phyloP scores from a whole-genome alignment of 2,888 invertebrate genomes.

The Blastobasis adustella region DNA sequence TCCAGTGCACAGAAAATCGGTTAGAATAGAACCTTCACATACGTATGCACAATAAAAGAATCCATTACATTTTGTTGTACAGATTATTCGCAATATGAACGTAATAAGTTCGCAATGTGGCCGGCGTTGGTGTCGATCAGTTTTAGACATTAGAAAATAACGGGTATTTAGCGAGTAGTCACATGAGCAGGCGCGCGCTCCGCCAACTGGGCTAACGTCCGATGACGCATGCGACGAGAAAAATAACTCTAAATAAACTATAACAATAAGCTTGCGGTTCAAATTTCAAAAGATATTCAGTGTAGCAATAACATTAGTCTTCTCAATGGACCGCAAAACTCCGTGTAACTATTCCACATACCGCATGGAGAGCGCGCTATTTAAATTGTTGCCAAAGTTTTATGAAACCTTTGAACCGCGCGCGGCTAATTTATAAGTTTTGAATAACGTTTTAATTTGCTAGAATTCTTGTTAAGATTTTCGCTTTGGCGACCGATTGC shows the following conservation, averaged over 20 bases:
- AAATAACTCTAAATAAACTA: slow-evolving; percentile 57
- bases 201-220: slow-evolving; percentile 44
- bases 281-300: slow-evolving; percentile 41
- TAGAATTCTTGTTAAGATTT: slow-evolving; percentile 6
- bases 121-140: slow-evolving; percentile 21
- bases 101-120: slow-evolving; percentile 6
- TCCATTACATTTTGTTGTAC: too few relatives aligned
- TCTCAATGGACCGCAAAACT: slow-evolving; percentile 39
- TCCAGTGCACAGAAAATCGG: slow-evolving; percentile 12
- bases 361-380: slow-evolving; percentile 19
- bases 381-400: slow-evolving; percentile 24
- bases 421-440: slow-evolving; percentile 17
- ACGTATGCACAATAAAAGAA: too few relatives aligned
- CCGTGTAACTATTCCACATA: slow-evolving; percentile 31
- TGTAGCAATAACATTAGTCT: slow-evolving; percentile 40
- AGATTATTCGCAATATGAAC: neutral
- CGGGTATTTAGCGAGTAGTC: slow-evolving; percentile 40
- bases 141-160: slow-evolving; percentile 47
- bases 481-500: neutral
- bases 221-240: slow-evolving; percentile 45
- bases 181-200: slow-evolving; percentile 43
- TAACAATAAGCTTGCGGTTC: slow-evolving; percentile 47
- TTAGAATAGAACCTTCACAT: slow-evolving; percentile 9
- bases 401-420: slow-evolving; percentile 18
- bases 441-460: slow-evolving; percentile 8